These are phyloP conservation scores for Dasysyrphus albostriatus DNA, from an alignment of 2,888 invertebrate genomes.

Conservation along the genomic window DNA sequence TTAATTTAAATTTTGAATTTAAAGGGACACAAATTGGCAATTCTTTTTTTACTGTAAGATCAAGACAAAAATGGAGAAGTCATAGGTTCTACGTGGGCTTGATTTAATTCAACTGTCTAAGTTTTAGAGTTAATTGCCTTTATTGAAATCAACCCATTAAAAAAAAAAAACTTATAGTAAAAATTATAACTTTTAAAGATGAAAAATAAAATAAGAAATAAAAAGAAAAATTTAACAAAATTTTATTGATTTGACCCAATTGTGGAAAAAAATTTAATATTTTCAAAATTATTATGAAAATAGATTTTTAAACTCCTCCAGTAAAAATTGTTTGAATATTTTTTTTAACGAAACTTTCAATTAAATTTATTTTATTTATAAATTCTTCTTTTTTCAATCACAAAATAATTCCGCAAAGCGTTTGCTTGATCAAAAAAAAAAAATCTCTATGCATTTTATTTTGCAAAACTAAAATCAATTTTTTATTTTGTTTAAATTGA, in stretches of 20 bases:
- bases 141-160: too few species aligned
- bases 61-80: too few species aligned
- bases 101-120: too few species aligned
- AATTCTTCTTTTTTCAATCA: neutral
- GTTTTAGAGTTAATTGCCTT: too few species aligned
- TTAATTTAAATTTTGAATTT: neutral
- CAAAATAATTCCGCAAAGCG: conserved; percentile 20
- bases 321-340: conserved; percentile 23
- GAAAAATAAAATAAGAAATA: neutral
- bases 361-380: neutral
- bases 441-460: conserved; percentile 29
- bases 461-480: conserved; percentile 31
- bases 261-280: neutral
- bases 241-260: conserved; percentile 6
- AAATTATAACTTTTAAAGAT: neutral
- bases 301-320: conserved; percentile 10
- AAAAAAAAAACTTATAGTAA: neutral
- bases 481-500: conserved; percentile 24
- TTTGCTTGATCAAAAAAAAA: conserved; percentile 7
- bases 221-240: neutral
- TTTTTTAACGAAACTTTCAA: neutral
- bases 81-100: too few species aligned
- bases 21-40: too few species aligned
- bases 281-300: neutral
- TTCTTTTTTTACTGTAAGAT: too few species aligned